These are phyloP conservation scores for Oedothorax gibbosus DNA, from an alignment of 1,140 invertebrate species.

Conservation along the genomic window DNA sequence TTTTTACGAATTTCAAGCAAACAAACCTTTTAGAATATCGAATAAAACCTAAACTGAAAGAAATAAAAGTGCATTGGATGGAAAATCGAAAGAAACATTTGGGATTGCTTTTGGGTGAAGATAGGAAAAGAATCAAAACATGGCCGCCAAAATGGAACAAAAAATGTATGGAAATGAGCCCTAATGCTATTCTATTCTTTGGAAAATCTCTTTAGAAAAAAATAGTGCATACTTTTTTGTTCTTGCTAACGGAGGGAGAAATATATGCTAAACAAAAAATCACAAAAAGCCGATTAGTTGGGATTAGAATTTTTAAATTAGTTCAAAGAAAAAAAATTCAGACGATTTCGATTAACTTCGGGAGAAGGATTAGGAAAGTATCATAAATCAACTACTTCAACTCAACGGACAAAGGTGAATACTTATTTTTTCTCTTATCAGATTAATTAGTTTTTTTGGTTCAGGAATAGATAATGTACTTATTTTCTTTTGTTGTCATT, in stretches of 20 bases:
- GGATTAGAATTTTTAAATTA: conserved; percentile 30
- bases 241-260: background rate
- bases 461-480: no score
- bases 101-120: background rate
- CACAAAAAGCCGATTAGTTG: conserved; percentile 18
- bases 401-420: background rate
- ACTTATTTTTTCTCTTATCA: conserved; percentile 22
- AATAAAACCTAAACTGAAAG: background rate
- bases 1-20: background rate
- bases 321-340: conserved; percentile 2
- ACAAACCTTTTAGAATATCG: background rate
- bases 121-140: background rate
- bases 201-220: background rate
- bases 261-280: background rate
- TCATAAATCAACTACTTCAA: conserved; percentile 4
- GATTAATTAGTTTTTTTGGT: background rate
- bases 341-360: no score
- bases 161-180: conserved; percentile 21
- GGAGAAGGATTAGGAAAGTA: no score
- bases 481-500: no score
- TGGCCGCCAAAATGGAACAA: no score
- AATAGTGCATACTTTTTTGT: background rate
- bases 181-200: background rate
- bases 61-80: background rate
- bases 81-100: background rate